Conservation (phyloP, 2,797 vertebrate species). For the Peromyscus nudipes region DNA sequence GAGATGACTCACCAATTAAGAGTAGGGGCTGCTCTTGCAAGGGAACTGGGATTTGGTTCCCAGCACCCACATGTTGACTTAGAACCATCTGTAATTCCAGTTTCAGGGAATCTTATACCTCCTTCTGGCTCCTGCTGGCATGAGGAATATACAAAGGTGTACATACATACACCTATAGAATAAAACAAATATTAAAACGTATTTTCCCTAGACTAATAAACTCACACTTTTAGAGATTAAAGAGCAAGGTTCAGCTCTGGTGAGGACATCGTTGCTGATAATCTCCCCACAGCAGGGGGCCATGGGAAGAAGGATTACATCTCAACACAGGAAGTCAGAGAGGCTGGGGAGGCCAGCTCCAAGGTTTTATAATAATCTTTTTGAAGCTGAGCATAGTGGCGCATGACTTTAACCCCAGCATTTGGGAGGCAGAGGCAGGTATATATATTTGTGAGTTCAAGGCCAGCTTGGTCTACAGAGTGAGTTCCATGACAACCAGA, state of each 20-base stretch:
- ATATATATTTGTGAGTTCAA: background rate
- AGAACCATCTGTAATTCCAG: background rate
- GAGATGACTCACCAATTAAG: background rate
- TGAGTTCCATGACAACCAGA: background rate
- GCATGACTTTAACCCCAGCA: too few relatives aligned
- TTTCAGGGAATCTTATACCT: background rate
- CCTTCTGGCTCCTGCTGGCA: background rate
- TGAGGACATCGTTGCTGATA: background rate
- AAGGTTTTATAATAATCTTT: background rate
- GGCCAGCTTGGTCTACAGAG: background rate
- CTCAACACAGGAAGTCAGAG: background rate
- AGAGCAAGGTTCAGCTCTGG: background rate
- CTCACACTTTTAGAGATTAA: background rate
- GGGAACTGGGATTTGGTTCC: background rate
- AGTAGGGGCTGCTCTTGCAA: background rate
- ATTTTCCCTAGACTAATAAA: background rate
- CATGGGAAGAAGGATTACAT: background rate
- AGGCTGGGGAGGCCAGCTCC: background rate
- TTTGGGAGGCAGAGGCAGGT: background rate
- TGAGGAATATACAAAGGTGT: background rate
- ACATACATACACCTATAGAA: background rate
- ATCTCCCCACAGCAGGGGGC: background rate
- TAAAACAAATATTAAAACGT: background rate
- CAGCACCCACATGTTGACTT: background rate
- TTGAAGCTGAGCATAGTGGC: background rate